Base-by-base conservation (phyloP, 2,797 vertebrate genomes). In the Sarcoramphus papa region DNA sequence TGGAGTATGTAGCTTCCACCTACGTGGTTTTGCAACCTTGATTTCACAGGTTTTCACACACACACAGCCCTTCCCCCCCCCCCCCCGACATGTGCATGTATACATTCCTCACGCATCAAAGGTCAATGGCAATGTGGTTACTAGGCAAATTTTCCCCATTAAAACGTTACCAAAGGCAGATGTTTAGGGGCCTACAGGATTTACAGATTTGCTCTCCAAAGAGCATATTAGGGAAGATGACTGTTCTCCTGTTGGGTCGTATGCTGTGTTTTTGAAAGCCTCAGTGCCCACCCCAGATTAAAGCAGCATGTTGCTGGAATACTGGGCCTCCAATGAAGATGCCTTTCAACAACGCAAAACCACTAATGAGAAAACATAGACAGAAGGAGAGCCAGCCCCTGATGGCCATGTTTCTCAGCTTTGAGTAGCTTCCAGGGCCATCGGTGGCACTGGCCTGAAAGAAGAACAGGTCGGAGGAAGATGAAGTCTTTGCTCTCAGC, bases 361-460 rank as follows among this genome's bases (percentile, higher is more conserved):
- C 97, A 96, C 97, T 97, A 96, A 97, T 98, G 97, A 97, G 95
- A 97, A 97, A 98, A 97, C 97, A 96, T 96, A 95, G 97, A 98
- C 97, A 96, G 97, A 97, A 96, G 97, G 88, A 93, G 33, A 27
- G 97, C 91, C 91, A 93, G 85, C 87, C 93, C 77, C 91, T 7
- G 27, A 92, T 89, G 85, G 90, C 73, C 11, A 30, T 5, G 43
- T 77, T 93, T 91, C 88, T 90, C 78, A 87, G 84, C 88, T 96
- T 83, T 92, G 96, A 95, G 91, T 59, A 48, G 47, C 82, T 96
- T 92, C 94, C 93, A 93, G 82, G 77, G 70, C 67, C 77, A 92
- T 88, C 4, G 1, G 73, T 88, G 88, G 69, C 89, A 95, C 14
- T 62, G 76, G 81, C n/a, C 83, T 76, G 41, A 64, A 68, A 64